phyloP scores from a whole-genome alignment of 1,140 invertebrate species.

The Sinonovacula constricta region DNA sequence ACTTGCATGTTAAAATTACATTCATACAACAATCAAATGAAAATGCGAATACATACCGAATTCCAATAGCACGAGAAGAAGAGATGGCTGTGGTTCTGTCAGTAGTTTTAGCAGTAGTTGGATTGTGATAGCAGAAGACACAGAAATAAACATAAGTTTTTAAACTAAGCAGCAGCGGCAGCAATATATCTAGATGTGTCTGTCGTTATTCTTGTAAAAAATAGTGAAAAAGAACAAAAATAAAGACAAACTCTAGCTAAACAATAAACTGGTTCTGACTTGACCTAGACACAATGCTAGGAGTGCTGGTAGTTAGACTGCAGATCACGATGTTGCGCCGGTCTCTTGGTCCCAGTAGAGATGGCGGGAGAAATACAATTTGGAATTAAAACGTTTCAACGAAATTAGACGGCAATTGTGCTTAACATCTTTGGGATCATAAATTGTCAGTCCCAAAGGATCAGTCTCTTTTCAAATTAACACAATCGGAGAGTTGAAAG shows the following conservation, averaged over 20 bases:
- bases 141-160: too few relatives aligned
- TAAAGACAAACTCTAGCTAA: not conserved
- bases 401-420: not conserved
- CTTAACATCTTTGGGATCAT: not conserved
- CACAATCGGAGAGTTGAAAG: not conserved
- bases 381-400: not conserved
- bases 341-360: too few relatives aligned
- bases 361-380: constrained; percentile 1
- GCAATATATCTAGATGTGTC: too few relatives aligned
- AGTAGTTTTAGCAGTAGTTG: too few relatives aligned
- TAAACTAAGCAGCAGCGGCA: too few relatives aligned
- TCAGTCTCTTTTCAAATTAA: not conserved
- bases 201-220: too few relatives aligned
- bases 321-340: not conserved
- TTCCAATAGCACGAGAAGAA: too few relatives aligned
- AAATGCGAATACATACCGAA: too few relatives aligned
- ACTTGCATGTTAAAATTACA: not conserved
- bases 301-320: not conserved
- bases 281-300: not conserved
- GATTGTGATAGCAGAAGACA: too few relatives aligned
- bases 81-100: too few relatives aligned
- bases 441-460: not conserved
- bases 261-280: not conserved
- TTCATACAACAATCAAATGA: not conserved
- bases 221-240: too few relatives aligned